A percentile compares a stretch with the other conserved stretches of the same genome.
phyloP scores from a whole-genome alignment of 2,888 invertebrate genomes.

The Chymomyza amoena region DNA sequence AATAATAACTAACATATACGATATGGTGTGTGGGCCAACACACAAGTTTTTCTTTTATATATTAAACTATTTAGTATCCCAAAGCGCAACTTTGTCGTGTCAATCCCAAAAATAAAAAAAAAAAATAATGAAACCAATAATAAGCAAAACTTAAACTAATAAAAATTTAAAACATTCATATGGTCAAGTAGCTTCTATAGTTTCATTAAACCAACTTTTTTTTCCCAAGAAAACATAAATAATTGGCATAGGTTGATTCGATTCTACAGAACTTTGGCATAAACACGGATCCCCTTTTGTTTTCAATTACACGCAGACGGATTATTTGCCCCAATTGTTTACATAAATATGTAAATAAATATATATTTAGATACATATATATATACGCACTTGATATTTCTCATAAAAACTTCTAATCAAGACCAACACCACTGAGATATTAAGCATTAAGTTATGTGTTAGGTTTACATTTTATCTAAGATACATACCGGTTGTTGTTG shows the following conservation, averaged over 20 bases:
- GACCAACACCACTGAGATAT: background rate
- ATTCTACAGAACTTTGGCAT: background rate
- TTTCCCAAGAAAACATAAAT: too few relatives aligned
- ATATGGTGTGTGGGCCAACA: background rate
- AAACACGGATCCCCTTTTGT: background rate
- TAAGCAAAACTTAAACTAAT: conserved; percentile 9
- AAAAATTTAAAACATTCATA: background rate
- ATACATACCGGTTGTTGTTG: conserved; percentile 60
- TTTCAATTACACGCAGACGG: background rate
- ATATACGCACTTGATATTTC: background rate
- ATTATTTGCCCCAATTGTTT: background rate
- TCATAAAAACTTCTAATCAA: background rate
- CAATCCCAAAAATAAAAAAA: background rate
- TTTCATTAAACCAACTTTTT: too few relatives aligned
- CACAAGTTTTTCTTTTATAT: background rate
- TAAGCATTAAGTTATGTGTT: background rate
- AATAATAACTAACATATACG: background rate
- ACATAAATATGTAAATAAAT: background rate
- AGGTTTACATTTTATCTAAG: background rate
- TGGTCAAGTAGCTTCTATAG: too few relatives aligned
- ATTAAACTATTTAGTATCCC: background rate
- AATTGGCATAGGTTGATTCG: too few relatives aligned
- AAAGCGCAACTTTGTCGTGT: background rate
- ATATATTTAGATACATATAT: background rate
- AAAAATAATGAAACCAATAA: conserved; percentile 38